A percentile compares a stretch with the other conserved stretches of the same genome.
Conservation (phyloP, 2,888 invertebrate species). For the Sericinus montela region DNA sequence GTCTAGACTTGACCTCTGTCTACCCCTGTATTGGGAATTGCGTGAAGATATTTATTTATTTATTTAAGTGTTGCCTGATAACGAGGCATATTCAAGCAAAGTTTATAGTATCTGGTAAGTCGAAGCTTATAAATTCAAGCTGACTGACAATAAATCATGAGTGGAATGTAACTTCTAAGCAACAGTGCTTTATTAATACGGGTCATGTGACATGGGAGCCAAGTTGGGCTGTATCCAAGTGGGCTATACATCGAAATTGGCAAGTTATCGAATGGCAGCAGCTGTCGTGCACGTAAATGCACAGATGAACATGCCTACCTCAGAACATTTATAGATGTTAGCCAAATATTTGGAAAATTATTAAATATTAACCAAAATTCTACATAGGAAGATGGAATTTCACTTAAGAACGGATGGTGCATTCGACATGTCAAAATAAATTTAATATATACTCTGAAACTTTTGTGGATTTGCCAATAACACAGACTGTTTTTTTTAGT, state of each 20-base stretch:
- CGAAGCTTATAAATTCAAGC: slow-evolving; percentile 2
- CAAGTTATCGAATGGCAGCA: slow-evolving; percentile 60
- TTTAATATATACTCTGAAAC: no score
- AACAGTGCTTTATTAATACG: slow-evolving; percentile 56
- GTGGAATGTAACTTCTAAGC: slow-evolving; percentile 25
- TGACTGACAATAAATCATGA: slow-evolving; percentile 13
- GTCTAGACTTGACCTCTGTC: no score
- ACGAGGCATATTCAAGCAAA: no score
- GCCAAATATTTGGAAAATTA: slow-evolving; percentile 23
- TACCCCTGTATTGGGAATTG: no score
- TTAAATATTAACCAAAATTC: slow-evolving; percentile 2
- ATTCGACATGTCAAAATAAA: no score
- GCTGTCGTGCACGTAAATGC: slow-evolving; percentile 43
- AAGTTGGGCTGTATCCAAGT: slow-evolving; percentile 68
- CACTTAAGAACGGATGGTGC: background rate
- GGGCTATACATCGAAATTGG: slow-evolving; percentile 61
- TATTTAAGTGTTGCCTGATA: no score
- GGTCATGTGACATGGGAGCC: slow-evolving; percentile 56
- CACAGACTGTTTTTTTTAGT: no score
- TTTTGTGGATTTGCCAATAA: no score
- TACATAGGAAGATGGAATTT: background rate
- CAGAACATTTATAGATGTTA: slow-evolving; percentile 28
- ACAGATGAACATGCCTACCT: slow-evolving; percentile 37
- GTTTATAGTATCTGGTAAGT: no score
- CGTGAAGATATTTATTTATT: no score